These are phyloP conservation scores for Leuciscus waleckii DNA, from an alignment of 2,797 vertebrate genomes.

Conservation along the genomic window DNA sequence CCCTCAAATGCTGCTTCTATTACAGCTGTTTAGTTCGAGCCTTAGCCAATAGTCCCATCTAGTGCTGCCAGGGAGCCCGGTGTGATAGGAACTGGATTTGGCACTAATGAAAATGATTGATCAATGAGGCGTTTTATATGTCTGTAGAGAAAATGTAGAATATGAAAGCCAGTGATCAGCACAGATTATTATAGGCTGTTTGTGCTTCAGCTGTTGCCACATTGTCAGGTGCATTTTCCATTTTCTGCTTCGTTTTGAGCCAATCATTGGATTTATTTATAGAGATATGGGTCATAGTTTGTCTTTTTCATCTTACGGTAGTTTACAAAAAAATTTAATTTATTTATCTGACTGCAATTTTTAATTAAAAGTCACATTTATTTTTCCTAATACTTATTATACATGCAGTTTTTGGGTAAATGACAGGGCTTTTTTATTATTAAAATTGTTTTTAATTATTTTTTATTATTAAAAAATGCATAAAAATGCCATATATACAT, in stretches of 20 bases:
- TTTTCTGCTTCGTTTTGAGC: neutral
- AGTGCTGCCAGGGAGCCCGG: neutral
- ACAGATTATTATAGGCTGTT: neutral
- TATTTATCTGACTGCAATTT: neutral
- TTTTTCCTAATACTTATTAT: neutral
- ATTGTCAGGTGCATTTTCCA: neutral
- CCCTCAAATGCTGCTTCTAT: neutral
- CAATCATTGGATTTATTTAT: neutral
- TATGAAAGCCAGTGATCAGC: neutral
- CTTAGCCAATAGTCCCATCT: neutral
- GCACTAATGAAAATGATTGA: conserved; percentile 1
- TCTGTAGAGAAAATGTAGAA: conserved; percentile 10
- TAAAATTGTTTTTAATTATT: too few relatives aligned
- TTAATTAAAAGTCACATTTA: too few relatives aligned
- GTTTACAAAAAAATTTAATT: neutral
- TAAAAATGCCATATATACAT: neutral
- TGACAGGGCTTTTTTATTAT: neutral
- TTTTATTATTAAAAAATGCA: neutral
- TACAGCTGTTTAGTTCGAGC: neutral
- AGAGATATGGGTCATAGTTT: neutral
- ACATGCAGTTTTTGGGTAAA: neutral
- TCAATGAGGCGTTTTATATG: conserved; percentile 25
- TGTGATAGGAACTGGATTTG: neutral
- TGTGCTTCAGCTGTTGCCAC: neutral
- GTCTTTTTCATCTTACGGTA: neutral